phyloP scores from a whole-genome alignment of 2,113 vertebrate species.

The Phylloscopus trochiloides region DNA sequence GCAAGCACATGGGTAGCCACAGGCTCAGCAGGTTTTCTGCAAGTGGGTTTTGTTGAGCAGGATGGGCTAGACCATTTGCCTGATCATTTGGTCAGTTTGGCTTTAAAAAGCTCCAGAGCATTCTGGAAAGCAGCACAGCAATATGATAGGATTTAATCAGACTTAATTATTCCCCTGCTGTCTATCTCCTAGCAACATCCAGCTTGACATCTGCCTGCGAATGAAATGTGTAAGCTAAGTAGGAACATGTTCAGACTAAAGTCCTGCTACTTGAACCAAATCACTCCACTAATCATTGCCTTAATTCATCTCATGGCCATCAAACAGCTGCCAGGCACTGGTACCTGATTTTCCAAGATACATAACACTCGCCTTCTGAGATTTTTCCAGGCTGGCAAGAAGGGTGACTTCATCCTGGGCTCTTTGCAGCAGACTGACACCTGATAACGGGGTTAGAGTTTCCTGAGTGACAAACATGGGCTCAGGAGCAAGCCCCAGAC shows the following conservation, averaged over 20 bases:
- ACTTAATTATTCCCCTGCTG: conserved; percentile 57
- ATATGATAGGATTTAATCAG: conserved; percentile 56
- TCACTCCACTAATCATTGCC: conserved; percentile 17
- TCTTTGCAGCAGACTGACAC: not conserved
- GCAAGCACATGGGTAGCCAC: not conserved
- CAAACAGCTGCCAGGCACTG: not conserved
- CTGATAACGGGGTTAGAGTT: not conserved
- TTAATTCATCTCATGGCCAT: not conserved
- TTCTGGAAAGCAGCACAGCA: not conserved
- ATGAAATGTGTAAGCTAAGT: conserved; percentile 36
- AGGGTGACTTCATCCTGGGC: not conserved
- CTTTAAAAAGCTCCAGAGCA: conserved; percentile 4
- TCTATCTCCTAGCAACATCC: conserved; percentile 59
- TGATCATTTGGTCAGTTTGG: conserved; percentile 3
- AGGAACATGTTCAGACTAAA: conserved; percentile 33
- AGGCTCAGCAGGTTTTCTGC: accelerated
- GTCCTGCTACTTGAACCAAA: conserved; percentile 22
- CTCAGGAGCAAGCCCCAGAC: conserved; percentile 16
- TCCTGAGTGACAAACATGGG: not conserved
- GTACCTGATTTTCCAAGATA: not conserved
- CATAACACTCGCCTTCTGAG: accelerated
- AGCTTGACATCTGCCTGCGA: conserved; percentile 56
- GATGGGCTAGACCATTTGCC: not conserved
- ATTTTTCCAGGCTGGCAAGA: not conserved
- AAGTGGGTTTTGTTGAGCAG: not conserved